Evolutionary conservation across 2,113 vertebrate species (phyloP), one percentile per base, ranked within the genome.

Genomic region (Hemiscyllium ocellatum): DNA sequence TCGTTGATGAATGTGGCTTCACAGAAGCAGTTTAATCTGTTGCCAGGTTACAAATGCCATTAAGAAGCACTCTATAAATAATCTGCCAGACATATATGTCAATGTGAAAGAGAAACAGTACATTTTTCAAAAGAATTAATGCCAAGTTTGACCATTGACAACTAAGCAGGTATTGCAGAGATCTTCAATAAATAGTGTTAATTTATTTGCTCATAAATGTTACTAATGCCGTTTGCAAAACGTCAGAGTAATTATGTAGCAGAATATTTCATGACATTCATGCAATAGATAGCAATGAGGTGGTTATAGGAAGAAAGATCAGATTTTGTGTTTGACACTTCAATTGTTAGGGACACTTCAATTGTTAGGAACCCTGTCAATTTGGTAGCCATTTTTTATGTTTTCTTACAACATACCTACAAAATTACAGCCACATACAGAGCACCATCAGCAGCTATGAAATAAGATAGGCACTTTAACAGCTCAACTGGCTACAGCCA

Each of bases 21-120:
- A 93, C 1, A 65, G 89, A 93, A 66, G 89, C 61, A n/a, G 33
- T 93, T 93, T 66, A 93, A 93, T 90, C 89, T 93, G 33, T 93
- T 93, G 61, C 89, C 89, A 65, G 89, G 61, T 65, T 93, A 93
- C 89, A 37, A 93, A 93, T 93, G 33, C 89, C 89, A 33, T 66
- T 65, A 37, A 93, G 61, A 65, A 37, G 89, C 89, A 93, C 33
- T 33, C 61, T 37, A 66, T 91, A 91, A 91, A 83, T 83, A 83
- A 91, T 91, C 66, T 66, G 33, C 89, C 33, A 66, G 61, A 66
- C 56, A 29, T 78, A 42, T 66, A 17, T 65, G 61, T 93, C 89
- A 66, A 93, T 66, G 65, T 66, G 33, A 93, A 93, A 93, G 89
- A 66, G 89, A 37, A 93, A 93, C 89, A 93, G 66, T 8, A 66